These are phyloP conservation scores for Tiliqua scincoides DNA, from an alignment of 2,113 vertebrate species.

Conservation along the genomic window DNA sequence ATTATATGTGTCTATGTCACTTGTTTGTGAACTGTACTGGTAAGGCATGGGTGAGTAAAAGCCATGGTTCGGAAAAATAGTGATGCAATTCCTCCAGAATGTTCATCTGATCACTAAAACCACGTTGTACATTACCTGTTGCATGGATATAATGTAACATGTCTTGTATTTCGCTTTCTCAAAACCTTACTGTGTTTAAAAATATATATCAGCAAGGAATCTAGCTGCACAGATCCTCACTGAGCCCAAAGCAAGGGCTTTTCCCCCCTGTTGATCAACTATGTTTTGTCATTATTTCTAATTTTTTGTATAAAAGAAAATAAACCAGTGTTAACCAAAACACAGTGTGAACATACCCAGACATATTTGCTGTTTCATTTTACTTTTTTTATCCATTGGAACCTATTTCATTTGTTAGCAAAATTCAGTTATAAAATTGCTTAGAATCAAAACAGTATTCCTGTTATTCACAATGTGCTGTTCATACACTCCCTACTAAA, in stretches of 20 bases:
- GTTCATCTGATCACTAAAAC: slow-evolving; percentile 55
- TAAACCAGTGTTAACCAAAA: slow-evolving; percentile 71
- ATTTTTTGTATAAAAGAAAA: slow-evolving; percentile 79
- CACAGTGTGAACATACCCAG: slow-evolving; percentile 29
- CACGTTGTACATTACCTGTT: slow-evolving; percentile 63
- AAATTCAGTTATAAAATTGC: slow-evolving; percentile 20
- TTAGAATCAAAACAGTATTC: slow-evolving; percentile 28
- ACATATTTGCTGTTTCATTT: slow-evolving; percentile 51
- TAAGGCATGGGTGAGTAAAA: slow-evolving; percentile 69
- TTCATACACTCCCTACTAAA: neutral
- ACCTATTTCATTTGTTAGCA: neutral
- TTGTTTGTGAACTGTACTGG: slow-evolving; percentile 70
- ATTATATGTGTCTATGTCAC: slow-evolving; percentile 70
- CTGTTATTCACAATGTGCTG: neutral
- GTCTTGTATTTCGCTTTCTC: slow-evolving; percentile 61
- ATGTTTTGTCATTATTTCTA: slow-evolving; percentile 73
- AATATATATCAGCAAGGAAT: slow-evolving; percentile 50
- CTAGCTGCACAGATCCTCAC: slow-evolving; percentile 46
- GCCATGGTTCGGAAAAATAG: slow-evolving; percentile 56
- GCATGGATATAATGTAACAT: slow-evolving; percentile 72
- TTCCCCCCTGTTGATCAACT: slow-evolving; percentile 44
- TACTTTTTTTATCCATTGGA: slow-evolving; percentile 11
- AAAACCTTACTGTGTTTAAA: slow-evolving; percentile 30
- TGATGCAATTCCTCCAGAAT: slow-evolving; percentile 48
- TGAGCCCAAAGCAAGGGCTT: slow-evolving; percentile 67